Evolutionary conservation across 1,140 invertebrate species (phyloP).

Genomic region (Polypedilum vanderplanki): DNA sequence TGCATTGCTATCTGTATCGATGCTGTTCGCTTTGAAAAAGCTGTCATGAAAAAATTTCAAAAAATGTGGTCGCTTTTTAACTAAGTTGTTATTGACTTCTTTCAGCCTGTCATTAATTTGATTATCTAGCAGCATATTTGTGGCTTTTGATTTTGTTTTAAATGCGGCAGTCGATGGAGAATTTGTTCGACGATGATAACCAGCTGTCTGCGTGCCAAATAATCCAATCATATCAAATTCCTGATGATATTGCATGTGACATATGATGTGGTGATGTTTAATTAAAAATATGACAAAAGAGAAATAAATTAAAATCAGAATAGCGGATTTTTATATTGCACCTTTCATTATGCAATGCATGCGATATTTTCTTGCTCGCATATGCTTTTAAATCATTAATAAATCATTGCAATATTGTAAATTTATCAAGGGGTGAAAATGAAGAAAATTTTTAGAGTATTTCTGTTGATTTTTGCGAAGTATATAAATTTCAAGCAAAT

Average conservation of each 20-base stretch:
- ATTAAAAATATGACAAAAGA: too few species aligned
- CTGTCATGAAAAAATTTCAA: conserved; percentile 23
- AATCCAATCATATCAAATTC: conserved; percentile 27
- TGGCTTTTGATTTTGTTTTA: conserved; percentile 26
- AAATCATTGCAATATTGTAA: too few species aligned
- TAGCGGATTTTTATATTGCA: too few species aligned
- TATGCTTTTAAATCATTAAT: too few species aligned
- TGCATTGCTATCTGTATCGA: neutral
- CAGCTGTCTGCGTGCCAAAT: neutral
- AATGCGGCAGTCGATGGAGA: conserved; percentile 15
- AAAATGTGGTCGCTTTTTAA: conserved; percentile 27
- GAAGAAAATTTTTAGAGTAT: too few species aligned
- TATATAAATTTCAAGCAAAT: too few species aligned
- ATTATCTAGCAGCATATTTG: conserved; percentile 23
- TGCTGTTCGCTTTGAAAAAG: conserved; percentile 6
- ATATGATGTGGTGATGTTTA: too few species aligned
- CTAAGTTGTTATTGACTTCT: conserved; percentile 23
- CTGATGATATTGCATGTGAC: neutral
- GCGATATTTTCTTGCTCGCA: too few species aligned
- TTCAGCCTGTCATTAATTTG: conserved; percentile 25
- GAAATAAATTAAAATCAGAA: too few species aligned
- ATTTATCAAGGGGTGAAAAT: too few species aligned
- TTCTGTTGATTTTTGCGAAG: too few species aligned
- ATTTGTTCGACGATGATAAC: neutral
- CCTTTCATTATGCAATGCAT: too few species aligned